Conservation (phyloP, 2,888 invertebrate species). For the Dolichomitus sp. region DNA sequence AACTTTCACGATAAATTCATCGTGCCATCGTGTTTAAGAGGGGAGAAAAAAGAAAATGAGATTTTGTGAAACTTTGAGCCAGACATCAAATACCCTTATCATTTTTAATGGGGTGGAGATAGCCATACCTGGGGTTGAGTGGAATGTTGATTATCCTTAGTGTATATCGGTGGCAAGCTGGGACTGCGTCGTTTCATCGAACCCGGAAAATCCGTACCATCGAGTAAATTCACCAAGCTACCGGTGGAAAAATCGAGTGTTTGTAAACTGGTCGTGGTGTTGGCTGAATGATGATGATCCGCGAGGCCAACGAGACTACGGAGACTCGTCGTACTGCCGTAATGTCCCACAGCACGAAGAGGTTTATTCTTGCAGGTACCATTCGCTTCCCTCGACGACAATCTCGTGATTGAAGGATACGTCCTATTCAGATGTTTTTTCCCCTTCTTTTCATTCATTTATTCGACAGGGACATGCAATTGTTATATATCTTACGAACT, state of each 20-base stretch:
- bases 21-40: no score
- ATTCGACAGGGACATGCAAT: not conserved
- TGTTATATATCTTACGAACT: not conserved
- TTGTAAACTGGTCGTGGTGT: slow-evolving; percentile 72
- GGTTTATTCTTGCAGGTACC: slow-evolving; percentile 73
- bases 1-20: no score
- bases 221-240: slow-evolving; percentile 85
- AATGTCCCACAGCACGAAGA: slow-evolving; percentile 75
- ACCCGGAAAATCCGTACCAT: slow-evolving; percentile 86
- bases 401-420: slow-evolving; percentile 68
- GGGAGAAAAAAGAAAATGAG: no score
- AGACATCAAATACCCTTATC: no score
- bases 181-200: slow-evolving; percentile 89
- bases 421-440: slow-evolving; percentile 40
- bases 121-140: slow-evolving; percentile 44
- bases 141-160: slow-evolving; percentile 85
- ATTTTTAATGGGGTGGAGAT: not conserved
- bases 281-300: slow-evolving; percentile 72
- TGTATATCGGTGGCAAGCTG: slow-evolving; percentile 90
- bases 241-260: slow-evolving; percentile 76
- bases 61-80: no score
- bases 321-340: slow-evolving; percentile 79
- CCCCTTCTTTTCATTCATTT: slow-evolving; percentile 4
- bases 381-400: slow-evolving; percentile 76
- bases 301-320: slow-evolving; percentile 74